phyloP scores from a whole-genome alignment of 2,113 vertebrate genomes.

The Zootoca vivipara region DNA sequence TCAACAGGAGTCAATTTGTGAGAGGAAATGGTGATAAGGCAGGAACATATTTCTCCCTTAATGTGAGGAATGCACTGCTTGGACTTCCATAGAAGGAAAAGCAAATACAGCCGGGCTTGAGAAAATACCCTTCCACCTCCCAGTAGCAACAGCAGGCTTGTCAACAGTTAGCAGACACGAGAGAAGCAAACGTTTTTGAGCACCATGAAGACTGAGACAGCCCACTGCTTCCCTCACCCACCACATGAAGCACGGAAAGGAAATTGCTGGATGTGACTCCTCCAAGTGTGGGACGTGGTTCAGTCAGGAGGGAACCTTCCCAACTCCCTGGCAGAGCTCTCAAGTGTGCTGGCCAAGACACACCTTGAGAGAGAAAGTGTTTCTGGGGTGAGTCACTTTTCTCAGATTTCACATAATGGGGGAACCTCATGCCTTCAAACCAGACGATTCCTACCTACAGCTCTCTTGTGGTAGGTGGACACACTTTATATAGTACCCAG shows the following conservation, averaged over 20 bases:
- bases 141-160: neutral
- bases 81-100: neutral
- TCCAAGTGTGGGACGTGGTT: fast-evolving
- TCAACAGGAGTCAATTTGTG: neutral
- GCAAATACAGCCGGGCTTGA: neutral
- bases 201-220: neutral
- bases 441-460: neutral
- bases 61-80: neutral
- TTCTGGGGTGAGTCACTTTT: neutral
- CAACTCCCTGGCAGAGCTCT: neutral
- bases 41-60: neutral
- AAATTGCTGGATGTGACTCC: neutral
- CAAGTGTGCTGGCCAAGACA: neutral
- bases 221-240: neutral
- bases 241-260: neutral
- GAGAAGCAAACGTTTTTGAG: constrained; percentile 3
- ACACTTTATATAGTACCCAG: neutral
- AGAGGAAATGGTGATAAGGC: neutral
- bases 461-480: neutral
- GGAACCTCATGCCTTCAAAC: neutral
- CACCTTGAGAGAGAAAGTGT: neutral
- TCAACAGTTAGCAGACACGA: neutral
- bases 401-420: neutral
- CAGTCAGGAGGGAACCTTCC: neutral
- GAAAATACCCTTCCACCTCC: neutral